These are phyloP conservation scores for Vireo griseus DNA, from an alignment of 2,797 vertebrate species.

Conservation along the genomic window DNA sequence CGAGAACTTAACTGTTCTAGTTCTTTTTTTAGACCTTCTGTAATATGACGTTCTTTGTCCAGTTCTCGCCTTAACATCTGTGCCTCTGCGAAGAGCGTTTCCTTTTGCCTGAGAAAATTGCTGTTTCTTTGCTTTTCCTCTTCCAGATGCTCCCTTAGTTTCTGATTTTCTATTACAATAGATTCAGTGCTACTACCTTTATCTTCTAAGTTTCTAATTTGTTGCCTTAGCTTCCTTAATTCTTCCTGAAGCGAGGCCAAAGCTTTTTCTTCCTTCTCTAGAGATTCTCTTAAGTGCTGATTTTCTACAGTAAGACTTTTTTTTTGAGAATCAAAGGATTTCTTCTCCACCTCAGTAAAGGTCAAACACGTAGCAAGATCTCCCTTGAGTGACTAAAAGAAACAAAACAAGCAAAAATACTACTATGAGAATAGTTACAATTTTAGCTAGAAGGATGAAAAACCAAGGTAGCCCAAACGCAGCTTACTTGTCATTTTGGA, in stretches of 20 bases:
- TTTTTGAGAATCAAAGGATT: slow-evolving; percentile 75
- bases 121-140: slow-evolving; percentile 80
- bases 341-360: slow-evolving; percentile 74
- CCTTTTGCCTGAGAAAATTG: slow-evolving; percentile 80
- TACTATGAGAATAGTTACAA: not conserved
- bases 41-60: slow-evolving; percentile 79
- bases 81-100: slow-evolving; percentile 79
- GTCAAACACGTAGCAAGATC: slow-evolving; percentile 78
- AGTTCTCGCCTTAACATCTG: slow-evolving; percentile 82
- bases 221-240: slow-evolving; percentile 80
- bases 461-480: not conserved
- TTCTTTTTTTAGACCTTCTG: slow-evolving; percentile 79
- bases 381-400: slow-evolving; percentile 77
- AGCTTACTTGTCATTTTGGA: not conserved
- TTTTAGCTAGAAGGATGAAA: not conserved
- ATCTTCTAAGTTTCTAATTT: slow-evolving; percentile 83
- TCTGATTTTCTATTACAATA: slow-evolving; percentile 84
- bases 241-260: slow-evolving; percentile 84
- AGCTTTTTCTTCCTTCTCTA: slow-evolving; percentile 84
- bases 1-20: slow-evolving; percentile 73
- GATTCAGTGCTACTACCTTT: slow-evolving; percentile 74
- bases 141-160: slow-evolving; percentile 84
- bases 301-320: slow-evolving; percentile 82
- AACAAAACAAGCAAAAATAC: slow-evolving; percentile 5
- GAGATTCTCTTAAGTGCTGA: slow-evolving; percentile 79